Percentiles rank a stretch among this genome's conserved stretches.
These are phyloP conservation scores for Scolopax mira DNA, from an alignment of 2,113 vertebrate genomes.

Conservation along the genomic window DNA sequence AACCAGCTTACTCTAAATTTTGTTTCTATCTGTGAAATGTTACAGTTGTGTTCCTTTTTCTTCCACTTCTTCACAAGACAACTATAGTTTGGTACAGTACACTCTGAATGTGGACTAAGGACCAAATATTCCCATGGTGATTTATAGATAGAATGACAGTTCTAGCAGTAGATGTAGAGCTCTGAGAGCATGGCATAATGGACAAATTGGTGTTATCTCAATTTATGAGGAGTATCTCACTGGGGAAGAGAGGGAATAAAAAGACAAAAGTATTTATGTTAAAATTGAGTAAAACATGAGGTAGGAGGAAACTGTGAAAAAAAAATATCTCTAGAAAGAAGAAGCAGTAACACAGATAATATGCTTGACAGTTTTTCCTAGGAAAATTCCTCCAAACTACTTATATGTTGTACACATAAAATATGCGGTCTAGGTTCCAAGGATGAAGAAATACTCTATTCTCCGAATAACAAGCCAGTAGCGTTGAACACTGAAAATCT, in stretches of 20 bases:
- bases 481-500: not conserved
- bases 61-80: not conserved
- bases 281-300: not conserved
- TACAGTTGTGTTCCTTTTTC: not conserved
- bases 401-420: not conserved
- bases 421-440: not conserved
- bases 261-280: not conserved
- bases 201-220: not conserved
- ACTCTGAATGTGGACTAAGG: not conserved
- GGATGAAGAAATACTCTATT: not conserved
- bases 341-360: not conserved
- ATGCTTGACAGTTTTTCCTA: not conserved
- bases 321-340: not conserved
- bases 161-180: not conserved
- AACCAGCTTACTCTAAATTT: not conserved
- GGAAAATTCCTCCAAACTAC: not conserved
- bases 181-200: not conserved
- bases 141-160: not conserved
- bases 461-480: not conserved
- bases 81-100: not conserved
- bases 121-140: not conserved
- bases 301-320: accelerated
- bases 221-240: not conserved
- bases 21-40: not conserved
- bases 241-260: not conserved